A percentile compares a stretch with the other conserved stretches of the same genome.
Conservation (phyloP, 2,888 invertebrate genomes). For the Scrobipalpa atriplicella region DNA sequence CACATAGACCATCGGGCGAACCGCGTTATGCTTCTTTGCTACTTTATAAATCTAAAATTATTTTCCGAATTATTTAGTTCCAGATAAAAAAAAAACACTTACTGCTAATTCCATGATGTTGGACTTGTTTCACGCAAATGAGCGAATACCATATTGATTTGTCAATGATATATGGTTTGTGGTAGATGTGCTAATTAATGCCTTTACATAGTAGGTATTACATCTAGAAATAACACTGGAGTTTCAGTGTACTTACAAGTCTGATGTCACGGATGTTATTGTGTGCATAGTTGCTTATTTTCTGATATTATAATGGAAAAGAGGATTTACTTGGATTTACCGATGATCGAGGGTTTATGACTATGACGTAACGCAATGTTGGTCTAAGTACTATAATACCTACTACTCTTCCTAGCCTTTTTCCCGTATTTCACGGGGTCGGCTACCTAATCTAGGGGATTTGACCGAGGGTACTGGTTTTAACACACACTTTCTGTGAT, state of each 20-base stretch:
- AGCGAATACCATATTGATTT: conserved; percentile 32
- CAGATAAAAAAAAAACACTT: not conserved
- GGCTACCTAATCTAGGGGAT: no score
- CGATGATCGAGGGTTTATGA: not conserved
- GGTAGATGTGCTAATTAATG: conserved; percentile 46
- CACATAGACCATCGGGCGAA: no score
- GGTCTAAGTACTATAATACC: no score
- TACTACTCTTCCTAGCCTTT: no score
- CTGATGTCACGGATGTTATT: conserved; percentile 1
- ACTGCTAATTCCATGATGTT: conserved; percentile 49
- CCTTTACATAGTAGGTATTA: not conserved
- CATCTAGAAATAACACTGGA: not conserved
- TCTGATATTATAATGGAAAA: not conserved
- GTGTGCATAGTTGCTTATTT: not conserved
- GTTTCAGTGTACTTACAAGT: not conserved
- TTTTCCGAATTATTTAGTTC: no score
- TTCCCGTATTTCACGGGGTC: no score
- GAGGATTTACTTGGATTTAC: conserved; percentile 4
- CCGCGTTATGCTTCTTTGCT: no score
- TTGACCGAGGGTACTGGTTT: no score
- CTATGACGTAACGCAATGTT: no score
- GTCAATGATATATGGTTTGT: conserved; percentile 34
- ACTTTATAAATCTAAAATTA: no score
- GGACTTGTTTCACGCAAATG: conserved; percentile 38
- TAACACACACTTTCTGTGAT: no score